Evolutionary conservation across 2,888 invertebrate genomes (phyloP), one percentile per base, ranked within the genome.

Genomic region (Hedya salicella): DNA sequence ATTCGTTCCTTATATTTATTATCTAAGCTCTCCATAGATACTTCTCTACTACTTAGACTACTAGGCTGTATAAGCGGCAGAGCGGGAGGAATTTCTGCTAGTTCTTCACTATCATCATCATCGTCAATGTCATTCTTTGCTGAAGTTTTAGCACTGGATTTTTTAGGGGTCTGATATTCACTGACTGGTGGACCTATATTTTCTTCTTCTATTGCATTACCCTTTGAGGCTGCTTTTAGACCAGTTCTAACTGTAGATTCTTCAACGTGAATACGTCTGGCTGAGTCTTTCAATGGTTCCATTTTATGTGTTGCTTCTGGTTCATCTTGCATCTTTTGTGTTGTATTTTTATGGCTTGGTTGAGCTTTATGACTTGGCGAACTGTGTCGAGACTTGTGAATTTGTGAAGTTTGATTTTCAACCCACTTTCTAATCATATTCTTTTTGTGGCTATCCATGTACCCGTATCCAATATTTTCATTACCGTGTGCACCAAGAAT

Each of bases 371-470:
- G 91, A 71, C 88, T 91, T 19, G 93, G 91, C 13, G 94, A 93
- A 69, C 86, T 92, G 71, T 94, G 94, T 73, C 94, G 94, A 0
- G 94, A 94, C 78, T 94, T 94, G 79, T 96, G 95, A 73, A 97
- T 96, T 89, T 97, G 96, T 16, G 95, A 94, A 0, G 96, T 96
- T 87, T 97, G 97, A 80, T 97, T 97, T 87, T 97, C 97, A 0
- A 98, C 97, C 98, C 98, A 98, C 80, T 97, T 96, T 53, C 97
- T 93, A 59, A 98, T 98, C 98, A 98, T 98, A 75, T 96, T 96
- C 85, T 97, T 97, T 83, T 98, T 98, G 77, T 97, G 97, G 75
- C 94, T 96, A 78, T 98, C 98, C 97, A 98, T 97, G 78, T 96
- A 97, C 0, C 98, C 96, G 80, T 98, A 97, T 0, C 96, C 95